Evolutionary conservation across 2,888 invertebrate species (phyloP), one percentile per base, ranked within the genome.

Genomic region (Margaritifera margaritifera): DNA sequence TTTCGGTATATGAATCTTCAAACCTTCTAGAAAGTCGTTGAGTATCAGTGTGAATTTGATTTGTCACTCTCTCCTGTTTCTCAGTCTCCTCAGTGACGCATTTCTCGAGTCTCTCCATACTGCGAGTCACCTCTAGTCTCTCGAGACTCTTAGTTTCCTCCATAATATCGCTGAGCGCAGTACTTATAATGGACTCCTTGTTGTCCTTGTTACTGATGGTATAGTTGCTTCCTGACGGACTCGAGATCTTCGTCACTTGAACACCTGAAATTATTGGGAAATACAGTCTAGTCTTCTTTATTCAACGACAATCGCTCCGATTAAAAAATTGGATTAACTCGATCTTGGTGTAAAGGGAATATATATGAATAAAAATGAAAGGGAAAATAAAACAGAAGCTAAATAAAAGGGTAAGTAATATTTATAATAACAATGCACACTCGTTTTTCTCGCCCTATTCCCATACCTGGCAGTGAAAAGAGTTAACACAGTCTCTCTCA

Each of bases 171-270:
- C 50, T 57, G 19, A 65, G 27, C 24, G 55, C 51, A 1, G 55
- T 6, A 18, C 66, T 59, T 20, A 69, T 57, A 31, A 69, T 51
- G 0, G 72, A 66, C n/a, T 72, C 69, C 25, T 72, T 72, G 42
- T 72, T 72, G 42, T 64, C 66, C 31, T 72, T 66, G 62, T 62
- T 72, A n/a, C 68, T 66, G 2, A 64, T 59, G 18, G 69, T 67
- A 59, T 72, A 64, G 20, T 24, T 53, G 57, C 69, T 72, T 24
- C 53, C 58, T 57, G 66, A 50, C 5, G 66, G 72, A 66, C 69
- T 72, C 57, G 50, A 25, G 0, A 50, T 50, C 55, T 69, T 72
- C 18, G 57, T 31, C 19, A 72, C 58, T 27, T 72, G 69, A 18
- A 67, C 72, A 27, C 72, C 72, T 72, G 53, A n/a, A 66, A 66